A percentile compares a stretch with the other conserved stretches of the same genome.
These are phyloP conservation scores for Monoplex corrugatus DNA, from an alignment of 2,888 invertebrate species.

Conservation along the genomic window DNA sequence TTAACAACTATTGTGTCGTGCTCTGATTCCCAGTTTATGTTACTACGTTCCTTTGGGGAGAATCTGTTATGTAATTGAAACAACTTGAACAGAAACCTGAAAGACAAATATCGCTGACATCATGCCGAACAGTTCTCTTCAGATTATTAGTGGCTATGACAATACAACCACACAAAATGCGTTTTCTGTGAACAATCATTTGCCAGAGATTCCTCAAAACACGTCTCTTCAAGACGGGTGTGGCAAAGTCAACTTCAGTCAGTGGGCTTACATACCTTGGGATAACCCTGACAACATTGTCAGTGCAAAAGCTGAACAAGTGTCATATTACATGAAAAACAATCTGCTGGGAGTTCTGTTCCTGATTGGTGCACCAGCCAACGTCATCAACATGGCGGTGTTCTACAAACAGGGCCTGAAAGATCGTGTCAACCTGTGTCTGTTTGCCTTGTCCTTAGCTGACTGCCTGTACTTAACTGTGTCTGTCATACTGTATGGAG, in stretches of 20 bases:
- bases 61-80: too few relatives aligned
- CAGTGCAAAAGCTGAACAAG: background rate
- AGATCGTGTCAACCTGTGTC: background rate
- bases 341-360: background rate
- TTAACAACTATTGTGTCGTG: too few relatives aligned
- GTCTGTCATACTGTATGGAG: background rate
- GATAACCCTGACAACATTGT: background rate
- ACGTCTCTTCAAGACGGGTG: background rate
- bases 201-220: too few relatives aligned
- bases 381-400: constrained; percentile 15
- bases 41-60: too few relatives aligned
- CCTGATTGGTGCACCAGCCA: background rate
- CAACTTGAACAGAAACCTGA: too few relatives aligned
- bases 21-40: too few relatives aligned
- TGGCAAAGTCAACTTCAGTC: background rate
- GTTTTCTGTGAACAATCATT: too few relatives aligned
- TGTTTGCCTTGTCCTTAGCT: background rate
- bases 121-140: too few relatives aligned
- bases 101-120: too few relatives aligned
- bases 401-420: background rate
- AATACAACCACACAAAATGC: too few relatives aligned
- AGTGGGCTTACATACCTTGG: background rate
- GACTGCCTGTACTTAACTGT: background rate
- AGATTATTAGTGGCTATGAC: too few relatives aligned
- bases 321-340: background rate